phyloP scores from a whole-genome alignment of 2,113 vertebrate species.

The Gopherus evgoodei region DNA sequence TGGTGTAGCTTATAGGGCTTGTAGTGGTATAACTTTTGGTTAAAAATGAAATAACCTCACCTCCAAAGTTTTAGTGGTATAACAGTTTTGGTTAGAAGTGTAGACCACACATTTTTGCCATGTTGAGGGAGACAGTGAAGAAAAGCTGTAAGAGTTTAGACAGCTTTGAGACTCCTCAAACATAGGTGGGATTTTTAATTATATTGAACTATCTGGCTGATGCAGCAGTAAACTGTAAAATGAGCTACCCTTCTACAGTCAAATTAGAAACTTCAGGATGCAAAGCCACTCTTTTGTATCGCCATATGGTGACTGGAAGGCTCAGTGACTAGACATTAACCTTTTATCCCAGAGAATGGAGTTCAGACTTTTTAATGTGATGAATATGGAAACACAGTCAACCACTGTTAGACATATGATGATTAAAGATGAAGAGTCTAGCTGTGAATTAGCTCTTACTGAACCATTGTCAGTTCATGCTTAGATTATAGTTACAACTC shows the following conservation, averaged over 20 bases:
- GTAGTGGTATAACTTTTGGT: not conserved
- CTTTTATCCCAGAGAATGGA: not conserved
- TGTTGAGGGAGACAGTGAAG: not conserved
- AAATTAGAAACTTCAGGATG: not conserved
- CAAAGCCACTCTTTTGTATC: slow-evolving; percentile 12
- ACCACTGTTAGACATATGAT: not conserved
- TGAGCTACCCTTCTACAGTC: not conserved
- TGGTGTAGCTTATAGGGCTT: not conserved
- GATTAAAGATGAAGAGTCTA: not conserved
- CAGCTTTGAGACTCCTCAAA: not conserved
- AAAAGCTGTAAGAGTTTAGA: not conserved
- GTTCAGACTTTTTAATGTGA: not conserved
- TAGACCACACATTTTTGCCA: not conserved
- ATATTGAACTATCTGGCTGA: not conserved
- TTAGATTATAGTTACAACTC: not conserved
- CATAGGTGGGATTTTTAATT: not conserved
- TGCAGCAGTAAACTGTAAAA: not conserved
- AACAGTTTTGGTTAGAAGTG: too few species aligned
- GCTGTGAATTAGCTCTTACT: not conserved
- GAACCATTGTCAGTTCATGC: not conserved
- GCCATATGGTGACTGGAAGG: not conserved
- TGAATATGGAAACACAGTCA: not conserved
- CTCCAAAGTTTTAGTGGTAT: too few species aligned
- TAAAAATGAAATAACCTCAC: not conserved
- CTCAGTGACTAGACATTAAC: not conserved